A percentile compares a stretch with the other conserved stretches of the same genome.
These are phyloP conservation scores for Toxotes chatareus DNA, from an alignment of 2,113 vertebrate genomes.

Conservation along the genomic window DNA sequence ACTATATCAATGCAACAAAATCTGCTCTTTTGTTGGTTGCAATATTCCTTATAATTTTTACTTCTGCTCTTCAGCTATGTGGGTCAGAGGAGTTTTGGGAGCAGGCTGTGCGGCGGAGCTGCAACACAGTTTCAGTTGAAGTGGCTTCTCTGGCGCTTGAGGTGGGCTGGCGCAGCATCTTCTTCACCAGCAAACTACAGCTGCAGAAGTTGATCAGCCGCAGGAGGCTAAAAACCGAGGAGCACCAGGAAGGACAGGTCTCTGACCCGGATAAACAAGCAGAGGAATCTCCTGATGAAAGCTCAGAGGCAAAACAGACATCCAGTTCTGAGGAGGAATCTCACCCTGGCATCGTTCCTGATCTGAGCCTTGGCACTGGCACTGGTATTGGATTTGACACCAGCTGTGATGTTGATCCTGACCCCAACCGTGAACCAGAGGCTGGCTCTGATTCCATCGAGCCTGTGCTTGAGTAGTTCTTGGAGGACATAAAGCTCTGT, in stretches of 20 bases:
- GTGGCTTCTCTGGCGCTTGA: constrained; percentile 82
- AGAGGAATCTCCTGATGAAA: constrained; percentile 19
- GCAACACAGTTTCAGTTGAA: constrained; percentile 80
- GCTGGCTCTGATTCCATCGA: constrained; percentile 9
- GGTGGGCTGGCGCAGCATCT: constrained; percentile 86
- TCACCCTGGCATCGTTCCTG: not conserved
- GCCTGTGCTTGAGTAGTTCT: not conserved
- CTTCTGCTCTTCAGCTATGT: constrained; percentile 77
- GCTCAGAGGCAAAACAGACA: constrained; percentile 1
- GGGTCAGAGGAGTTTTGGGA: constrained; percentile 86
- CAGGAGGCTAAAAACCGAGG: constrained; percentile 62
- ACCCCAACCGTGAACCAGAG: constrained; percentile 1
- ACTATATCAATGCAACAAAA: not conserved
- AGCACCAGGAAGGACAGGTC: constrained; percentile 7
- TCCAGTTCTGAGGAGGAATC: constrained; percentile 21
- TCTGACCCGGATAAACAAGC: not conserved
- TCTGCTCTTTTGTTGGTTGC: not conserved
- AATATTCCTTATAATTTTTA: not conserved
- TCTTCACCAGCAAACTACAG: constrained; percentile 87
- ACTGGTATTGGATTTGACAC: constrained; percentile 1
- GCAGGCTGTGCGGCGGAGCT: constrained; percentile 74
- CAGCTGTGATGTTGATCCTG: constrained; percentile 22
- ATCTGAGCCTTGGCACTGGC: constrained; percentile 1
- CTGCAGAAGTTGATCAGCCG: constrained; percentile 85
- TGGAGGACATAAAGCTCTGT: not conserved